Evolutionary conservation across 2,113 vertebrate genomes (phyloP), one percentile per base, ranked within the genome.

Genomic region (Narcine bancroftii): DNA sequence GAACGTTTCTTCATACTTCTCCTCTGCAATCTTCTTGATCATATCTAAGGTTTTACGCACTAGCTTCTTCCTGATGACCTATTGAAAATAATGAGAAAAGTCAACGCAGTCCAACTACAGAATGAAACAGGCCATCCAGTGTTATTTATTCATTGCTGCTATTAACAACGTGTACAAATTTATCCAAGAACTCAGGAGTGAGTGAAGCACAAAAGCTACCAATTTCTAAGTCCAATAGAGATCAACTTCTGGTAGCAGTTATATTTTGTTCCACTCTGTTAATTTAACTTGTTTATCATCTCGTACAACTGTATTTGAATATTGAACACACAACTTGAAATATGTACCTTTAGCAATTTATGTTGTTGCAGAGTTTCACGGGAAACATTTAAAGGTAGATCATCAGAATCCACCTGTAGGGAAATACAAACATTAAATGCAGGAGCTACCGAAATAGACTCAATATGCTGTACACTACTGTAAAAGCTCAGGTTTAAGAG

Each of bases 1-100:
- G 94, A 99, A 99, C 17, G 97, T 99, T 0, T 99, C 98, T 0
- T 98, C 98, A 95, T 99, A 99, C 36, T 98, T 97, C 89, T 99
- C 98, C 93, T 99, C 98, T 9, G 99, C 98, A 24, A 99, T 99
- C 95, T 99, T 99, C 96, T 99, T 99, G 93, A 99, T 99, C 99
- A 99, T 99, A 93, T 99, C 99, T 94, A 99, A 96, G 92, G 98
- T 98, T 95, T 99, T 99, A 81, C 99, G 98, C 76, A 99, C 98
- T 93, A 99, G 96, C 94, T 99, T 99, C 95, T 99, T 99, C 93
- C 98, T 97, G 91, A 99, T 99, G 39, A 99, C 98, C 99, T 99
- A 93, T 92, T 24, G 6, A 60, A 26, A 19, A 1, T 26, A 76
- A 65, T 21, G 53, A 56, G 36, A 33, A 76, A 77, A 42, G 33